Conservation (phyloP, 2,888 invertebrate genomes). For the Geotrupes spiniger region DNA sequence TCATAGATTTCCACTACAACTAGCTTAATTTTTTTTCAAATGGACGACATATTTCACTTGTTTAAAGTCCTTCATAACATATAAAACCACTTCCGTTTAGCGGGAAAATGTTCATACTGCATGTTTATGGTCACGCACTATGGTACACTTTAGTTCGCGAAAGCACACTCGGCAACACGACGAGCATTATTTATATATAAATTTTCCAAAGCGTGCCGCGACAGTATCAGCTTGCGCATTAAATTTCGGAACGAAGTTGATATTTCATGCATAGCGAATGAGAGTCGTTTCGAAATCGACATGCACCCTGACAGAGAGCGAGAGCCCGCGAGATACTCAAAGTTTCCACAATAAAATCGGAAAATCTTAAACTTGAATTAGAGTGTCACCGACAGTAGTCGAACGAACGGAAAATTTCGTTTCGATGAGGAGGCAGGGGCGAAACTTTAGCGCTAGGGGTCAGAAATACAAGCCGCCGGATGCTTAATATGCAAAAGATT, state of each 20-base stretch:
- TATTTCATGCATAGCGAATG: slow-evolving; percentile 35
- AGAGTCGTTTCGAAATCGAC: slow-evolving; percentile 22
- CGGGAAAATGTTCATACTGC: too few species aligned
- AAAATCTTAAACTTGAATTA: slow-evolving; percentile 45
- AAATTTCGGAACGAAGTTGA: slow-evolving; percentile 26
- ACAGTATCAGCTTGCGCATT: slow-evolving; percentile 14
- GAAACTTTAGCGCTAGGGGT: slow-evolving; percentile 20
- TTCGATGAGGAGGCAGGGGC: slow-evolving; percentile 33
- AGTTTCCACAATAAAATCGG: slow-evolving; percentile 33
- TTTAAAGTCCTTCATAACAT: too few species aligned
- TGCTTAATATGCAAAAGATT: slow-evolving; percentile 29
- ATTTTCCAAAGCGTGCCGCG: slow-evolving; percentile 2
- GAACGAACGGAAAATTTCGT: slow-evolving; percentile 42
- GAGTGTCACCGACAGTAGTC: slow-evolving; percentile 43
- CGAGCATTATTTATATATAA: too few species aligned
- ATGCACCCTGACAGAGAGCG: slow-evolving; percentile 5
- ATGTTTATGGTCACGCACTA: too few species aligned
- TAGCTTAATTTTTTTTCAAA: too few species aligned
- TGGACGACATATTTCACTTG: too few species aligned
- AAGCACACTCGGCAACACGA: too few species aligned
- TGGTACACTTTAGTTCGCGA: too few species aligned
- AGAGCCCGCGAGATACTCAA: slow-evolving; percentile 34
- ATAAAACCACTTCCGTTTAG: too few species aligned
- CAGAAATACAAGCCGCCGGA: slow-evolving; percentile 20
- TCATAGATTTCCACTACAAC: too few species aligned